Conservation (phyloP, 2,797 vertebrate genomes). For the Chelon auratus region DNA sequence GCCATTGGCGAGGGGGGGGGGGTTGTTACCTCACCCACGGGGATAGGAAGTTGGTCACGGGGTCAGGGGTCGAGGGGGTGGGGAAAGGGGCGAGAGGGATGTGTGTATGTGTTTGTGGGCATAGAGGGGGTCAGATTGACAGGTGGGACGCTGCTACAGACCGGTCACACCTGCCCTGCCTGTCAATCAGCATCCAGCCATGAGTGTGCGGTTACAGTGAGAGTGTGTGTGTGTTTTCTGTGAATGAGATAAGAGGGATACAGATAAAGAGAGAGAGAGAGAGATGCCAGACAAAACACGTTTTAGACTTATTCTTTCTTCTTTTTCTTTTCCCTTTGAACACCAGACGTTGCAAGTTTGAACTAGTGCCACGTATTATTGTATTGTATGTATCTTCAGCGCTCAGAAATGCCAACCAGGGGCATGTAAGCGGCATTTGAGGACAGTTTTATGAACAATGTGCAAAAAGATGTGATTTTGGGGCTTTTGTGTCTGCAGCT, state of each 20-base stretch:
- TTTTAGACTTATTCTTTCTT: neutral
- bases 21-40: conserved; percentile 64
- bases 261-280: conserved; percentile 7
- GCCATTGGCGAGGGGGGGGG: conserved; percentile 58
- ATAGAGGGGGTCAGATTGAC: conserved; percentile 75
- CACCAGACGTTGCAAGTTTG: no score
- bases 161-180: conserved; percentile 83
- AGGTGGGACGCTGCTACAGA: conserved; percentile 81
- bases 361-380: no score
- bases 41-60: conserved; percentile 87
- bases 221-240: conserved; percentile 20
- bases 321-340: neutral
- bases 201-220: conserved; percentile 51
- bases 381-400: no score
- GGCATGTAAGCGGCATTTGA: no score
- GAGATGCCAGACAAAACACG: neutral
- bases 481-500: no score
- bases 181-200: conserved; percentile 82
- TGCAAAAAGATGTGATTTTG: no score
- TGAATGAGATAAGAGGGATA: conserved; percentile 40
- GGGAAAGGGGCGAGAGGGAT: conserved; percentile 35
- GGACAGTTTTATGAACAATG: no score
- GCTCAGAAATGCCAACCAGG: no score
- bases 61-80: conserved; percentile 81
- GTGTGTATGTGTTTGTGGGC: conserved; percentile 31